Percentiles rank a stretch among this genome's conserved stretches.
Conservation (phyloP, 2,888 invertebrate genomes). For the Amphipyra tragopoginis region DNA sequence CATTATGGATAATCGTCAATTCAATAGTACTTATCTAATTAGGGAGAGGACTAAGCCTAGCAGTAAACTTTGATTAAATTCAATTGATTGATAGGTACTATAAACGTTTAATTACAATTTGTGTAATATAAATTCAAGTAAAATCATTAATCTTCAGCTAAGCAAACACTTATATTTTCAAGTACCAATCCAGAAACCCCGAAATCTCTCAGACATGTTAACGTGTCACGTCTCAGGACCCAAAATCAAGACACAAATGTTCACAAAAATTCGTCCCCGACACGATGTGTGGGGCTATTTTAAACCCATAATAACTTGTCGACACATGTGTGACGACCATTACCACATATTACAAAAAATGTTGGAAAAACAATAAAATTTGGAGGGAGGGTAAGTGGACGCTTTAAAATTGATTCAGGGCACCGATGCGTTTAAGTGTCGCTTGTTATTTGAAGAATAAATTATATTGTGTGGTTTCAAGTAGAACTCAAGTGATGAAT, state of each 20-base stretch:
- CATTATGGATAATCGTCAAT: too few relatives aligned
- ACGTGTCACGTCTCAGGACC: conserved; percentile 24
- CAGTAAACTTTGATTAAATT: too few relatives aligned
- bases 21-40: too few relatives aligned
- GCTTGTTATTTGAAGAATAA: conserved; percentile 33
- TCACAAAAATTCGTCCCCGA: conserved; percentile 80
- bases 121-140: too few relatives aligned
- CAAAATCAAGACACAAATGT: conserved; percentile 61
- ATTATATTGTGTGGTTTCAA: conserved; percentile 8
- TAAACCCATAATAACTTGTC: conserved; percentile 89
- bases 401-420: conserved; percentile 83
- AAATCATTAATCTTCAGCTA: too few relatives aligned
- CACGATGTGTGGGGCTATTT: conserved; percentile 85
- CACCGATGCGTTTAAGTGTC: conserved; percentile 61
- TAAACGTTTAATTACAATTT: too few relatives aligned
- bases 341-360: conserved; percentile 90
- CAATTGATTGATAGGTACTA: too few relatives aligned
- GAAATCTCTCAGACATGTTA: conserved; percentile 21
- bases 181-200: conserved; percentile 25
- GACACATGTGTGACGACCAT: conserved; percentile 88
- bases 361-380: conserved; percentile 87
- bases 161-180: conserved; percentile 25
- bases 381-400: conserved; percentile 74
- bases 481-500: too few relatives aligned
- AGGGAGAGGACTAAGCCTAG: too few relatives aligned